Base-by-base conservation (phyloP, 2,113 vertebrate genomes). In the Nothobranchius kuhntae region DNA sequence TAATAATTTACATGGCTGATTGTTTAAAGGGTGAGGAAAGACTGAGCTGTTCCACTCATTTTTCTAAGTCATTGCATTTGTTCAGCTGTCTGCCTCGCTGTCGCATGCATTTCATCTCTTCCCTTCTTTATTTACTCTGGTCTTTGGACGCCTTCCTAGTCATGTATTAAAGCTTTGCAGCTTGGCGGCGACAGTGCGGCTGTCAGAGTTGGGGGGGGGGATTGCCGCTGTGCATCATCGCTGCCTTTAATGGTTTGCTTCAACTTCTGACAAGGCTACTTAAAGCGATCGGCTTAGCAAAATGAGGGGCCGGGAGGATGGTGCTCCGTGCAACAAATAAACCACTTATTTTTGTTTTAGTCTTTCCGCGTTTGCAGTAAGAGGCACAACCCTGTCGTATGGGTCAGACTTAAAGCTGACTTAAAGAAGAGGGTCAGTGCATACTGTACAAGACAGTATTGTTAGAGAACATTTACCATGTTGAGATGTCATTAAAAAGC, bases 41-140 rank as follows among this genome's bases (percentile, higher is more conserved):
- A 80, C 73, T 51, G 75, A 68, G 84, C 80, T 82, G 87, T 85
- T 89, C 84, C 80, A 72, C 83, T 82, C 68, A 71, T 88, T 87
- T 55, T 89, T 92, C 87, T 81, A 84, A 89, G 83, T 87, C 87
- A 70, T 61, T 87, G 86, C 85, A 74, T 93, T 93, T 89, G 89
- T 86, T 91, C 87, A 87, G 86, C 90, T 90, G 91, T 89, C 85
- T 88, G 74, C 76, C 77, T 79, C 83, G 61, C 77, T 65, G 85
- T 83, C 56, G 83, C 83, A 55, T 68, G 80, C 72, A 87, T 90
- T 89, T 91, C 85, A 88, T 91, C 87, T 89, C 71, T 65, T 61
- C 71, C 56, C 67, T 78, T 51, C 73, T 82, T 85, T 91, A 87
- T 91, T 92, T 89, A 88, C 85, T 84, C 77, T 77, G 75, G 65